Evolutionary conservation across 2,113 vertebrate genomes (phyloP).

Genomic region (Lontra canadensis): DNA sequence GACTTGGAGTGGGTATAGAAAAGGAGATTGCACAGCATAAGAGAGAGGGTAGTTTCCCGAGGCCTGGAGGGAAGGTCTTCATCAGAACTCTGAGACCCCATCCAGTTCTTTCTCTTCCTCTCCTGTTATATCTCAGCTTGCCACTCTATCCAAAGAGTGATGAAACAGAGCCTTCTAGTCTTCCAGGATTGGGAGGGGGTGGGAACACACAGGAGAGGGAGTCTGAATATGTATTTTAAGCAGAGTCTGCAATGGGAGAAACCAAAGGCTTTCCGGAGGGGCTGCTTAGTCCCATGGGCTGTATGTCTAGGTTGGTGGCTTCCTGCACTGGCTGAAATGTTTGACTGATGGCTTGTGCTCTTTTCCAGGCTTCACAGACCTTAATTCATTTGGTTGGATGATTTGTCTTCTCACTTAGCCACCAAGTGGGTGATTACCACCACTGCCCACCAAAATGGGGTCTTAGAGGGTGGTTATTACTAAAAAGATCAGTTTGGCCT

Average conservation of each 20-base stretch:
- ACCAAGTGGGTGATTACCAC: not conserved
- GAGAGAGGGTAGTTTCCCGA: not conserved
- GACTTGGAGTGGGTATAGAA: not conserved
- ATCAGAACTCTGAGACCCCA: not conserved
- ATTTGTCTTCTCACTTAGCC: constrained; percentile 6
- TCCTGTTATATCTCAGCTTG: not conserved
- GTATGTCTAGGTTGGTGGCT: not conserved
- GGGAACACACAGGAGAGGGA: not conserved
- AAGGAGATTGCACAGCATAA: not conserved
- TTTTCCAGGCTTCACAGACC: not conserved
- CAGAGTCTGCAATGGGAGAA: not conserved
- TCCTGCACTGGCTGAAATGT: not conserved
- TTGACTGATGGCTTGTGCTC: not conserved
- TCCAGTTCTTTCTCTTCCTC: not conserved
- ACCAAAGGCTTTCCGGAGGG: not conserved
- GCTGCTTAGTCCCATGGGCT: not conserved
- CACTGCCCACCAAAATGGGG: not conserved
- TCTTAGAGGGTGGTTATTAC: not conserved
- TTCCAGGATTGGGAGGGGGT: not conserved
- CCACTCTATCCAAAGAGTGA: not conserved
- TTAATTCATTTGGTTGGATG: not conserved
- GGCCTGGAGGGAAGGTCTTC: not conserved
- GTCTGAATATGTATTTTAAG: not conserved
- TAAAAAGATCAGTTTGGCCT: not conserved
- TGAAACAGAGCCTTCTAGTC: not conserved